Evolutionary conservation across 1,140 invertebrate genomes (phyloP).

Genomic region (Oryctes rhinoceros): DNA sequence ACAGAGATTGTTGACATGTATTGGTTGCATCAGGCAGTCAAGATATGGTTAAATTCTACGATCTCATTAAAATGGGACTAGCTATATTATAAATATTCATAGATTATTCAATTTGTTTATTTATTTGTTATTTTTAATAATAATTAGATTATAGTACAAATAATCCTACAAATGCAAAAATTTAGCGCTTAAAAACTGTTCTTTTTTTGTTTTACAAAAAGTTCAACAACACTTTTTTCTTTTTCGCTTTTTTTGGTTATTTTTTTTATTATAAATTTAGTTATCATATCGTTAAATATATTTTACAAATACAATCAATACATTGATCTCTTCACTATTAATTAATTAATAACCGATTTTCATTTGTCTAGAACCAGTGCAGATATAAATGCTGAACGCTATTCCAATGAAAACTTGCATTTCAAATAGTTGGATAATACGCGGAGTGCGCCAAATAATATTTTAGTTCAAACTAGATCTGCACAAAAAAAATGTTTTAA

Average conservation of each 20-base stretch:
- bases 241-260: not conserved
- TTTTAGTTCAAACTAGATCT: too few species aligned
- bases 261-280: not conserved
- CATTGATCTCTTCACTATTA: not conserved
- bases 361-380: too few species aligned
- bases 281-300: not conserved
- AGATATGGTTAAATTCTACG: slow-evolving; percentile 50
- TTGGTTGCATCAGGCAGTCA: slow-evolving; percentile 47
- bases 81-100: slow-evolving; percentile 41
- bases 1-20: slow-evolving; percentile 44
- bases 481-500: too few species aligned
- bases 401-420: too few species aligned
- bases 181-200: slow-evolving; percentile 43
- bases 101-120: not conserved
- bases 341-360: not conserved
- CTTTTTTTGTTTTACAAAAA: slow-evolving; percentile 30
- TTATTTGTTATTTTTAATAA: slow-evolving; percentile 29
- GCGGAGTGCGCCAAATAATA: too few species aligned
- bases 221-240: slow-evolving; percentile 37
- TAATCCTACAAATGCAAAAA: slow-evolving; percentile 26
- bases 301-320: not conserved
- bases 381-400: too few species aligned
- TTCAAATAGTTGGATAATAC: too few species aligned
- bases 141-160: slow-evolving; percentile 38
- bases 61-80: slow-evolving; percentile 43